phyloP scores from a whole-genome alignment of 2,797 vertebrate genomes.

The Phoebastria nigripes region DNA sequence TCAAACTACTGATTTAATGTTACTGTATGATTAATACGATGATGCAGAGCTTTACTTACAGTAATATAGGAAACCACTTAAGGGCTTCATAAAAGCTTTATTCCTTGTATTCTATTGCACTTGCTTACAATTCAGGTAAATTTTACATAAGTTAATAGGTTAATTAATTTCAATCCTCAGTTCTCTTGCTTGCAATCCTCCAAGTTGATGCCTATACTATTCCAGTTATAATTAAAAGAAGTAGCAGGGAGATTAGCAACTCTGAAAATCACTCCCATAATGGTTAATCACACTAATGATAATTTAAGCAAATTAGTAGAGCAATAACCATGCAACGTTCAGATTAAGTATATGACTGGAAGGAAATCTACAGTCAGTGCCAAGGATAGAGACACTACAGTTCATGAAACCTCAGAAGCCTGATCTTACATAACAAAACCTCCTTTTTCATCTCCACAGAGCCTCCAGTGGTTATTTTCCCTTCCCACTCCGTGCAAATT shows the following conservation, averaged over 20 bases:
- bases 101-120: background rate
- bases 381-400: background rate
- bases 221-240: background rate
- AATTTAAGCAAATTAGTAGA: slow-evolving; percentile 26
- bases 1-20: background rate
- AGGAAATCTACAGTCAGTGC: background rate
- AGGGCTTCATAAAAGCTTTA: background rate
- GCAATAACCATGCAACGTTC: background rate
- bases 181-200: background rate
- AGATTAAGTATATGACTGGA: background rate
- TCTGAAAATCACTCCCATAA: background rate
- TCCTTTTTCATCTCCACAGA: background rate
- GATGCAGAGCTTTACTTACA: background rate
- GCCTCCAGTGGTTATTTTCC: background rate
- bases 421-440: background rate
- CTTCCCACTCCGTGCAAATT: background rate
- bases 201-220: accelerated
- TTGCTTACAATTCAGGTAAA: background rate
- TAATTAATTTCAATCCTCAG: background rate
- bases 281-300: slow-evolving; percentile 17
- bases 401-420: background rate
- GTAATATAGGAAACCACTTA: background rate
- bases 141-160: background rate
- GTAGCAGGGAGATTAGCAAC: background rate
- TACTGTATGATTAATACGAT: background rate